These are phyloP conservation scores for Vireo altiloquus DNA, from an alignment of 2,113 vertebrate species.

Conservation along the genomic window DNA sequence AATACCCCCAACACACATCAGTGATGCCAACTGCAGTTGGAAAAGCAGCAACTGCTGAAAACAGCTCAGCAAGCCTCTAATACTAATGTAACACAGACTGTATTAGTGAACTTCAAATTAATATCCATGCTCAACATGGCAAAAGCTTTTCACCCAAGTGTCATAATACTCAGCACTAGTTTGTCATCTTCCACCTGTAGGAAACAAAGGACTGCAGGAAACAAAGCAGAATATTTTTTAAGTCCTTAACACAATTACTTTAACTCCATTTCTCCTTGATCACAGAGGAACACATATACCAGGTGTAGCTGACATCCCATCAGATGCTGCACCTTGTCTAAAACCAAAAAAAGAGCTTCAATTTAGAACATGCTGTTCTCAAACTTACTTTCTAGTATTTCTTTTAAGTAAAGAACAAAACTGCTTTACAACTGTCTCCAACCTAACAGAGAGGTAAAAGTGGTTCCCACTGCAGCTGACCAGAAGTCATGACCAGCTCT, in stretches of 20 bases:
- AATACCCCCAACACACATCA: background rate
- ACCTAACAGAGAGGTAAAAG: background rate
- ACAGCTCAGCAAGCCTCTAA: background rate
- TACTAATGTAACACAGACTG: background rate
- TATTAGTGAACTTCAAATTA: background rate
- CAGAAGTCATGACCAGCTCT: background rate
- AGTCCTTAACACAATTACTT: background rate
- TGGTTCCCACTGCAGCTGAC: background rate
- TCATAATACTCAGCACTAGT: background rate
- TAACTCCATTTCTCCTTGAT: background rate
- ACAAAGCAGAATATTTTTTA: background rate
- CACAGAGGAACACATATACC: background rate
- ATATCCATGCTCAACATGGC: background rate
- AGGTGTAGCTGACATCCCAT: background rate
- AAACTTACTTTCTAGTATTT: background rate
- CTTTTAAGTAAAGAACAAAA: background rate
- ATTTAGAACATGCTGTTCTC: background rate
- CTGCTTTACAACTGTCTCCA: background rate
- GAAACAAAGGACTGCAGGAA: background rate
- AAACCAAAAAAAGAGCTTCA: background rate
- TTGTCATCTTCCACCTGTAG: background rate
- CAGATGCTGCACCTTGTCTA: background rate
- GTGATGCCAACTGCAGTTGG: background rate
- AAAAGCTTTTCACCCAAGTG: background rate
- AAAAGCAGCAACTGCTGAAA: background rate